phyloP scores from a whole-genome alignment of 2,797 vertebrate genomes.

The Chiloscyllium punctatum region DNA sequence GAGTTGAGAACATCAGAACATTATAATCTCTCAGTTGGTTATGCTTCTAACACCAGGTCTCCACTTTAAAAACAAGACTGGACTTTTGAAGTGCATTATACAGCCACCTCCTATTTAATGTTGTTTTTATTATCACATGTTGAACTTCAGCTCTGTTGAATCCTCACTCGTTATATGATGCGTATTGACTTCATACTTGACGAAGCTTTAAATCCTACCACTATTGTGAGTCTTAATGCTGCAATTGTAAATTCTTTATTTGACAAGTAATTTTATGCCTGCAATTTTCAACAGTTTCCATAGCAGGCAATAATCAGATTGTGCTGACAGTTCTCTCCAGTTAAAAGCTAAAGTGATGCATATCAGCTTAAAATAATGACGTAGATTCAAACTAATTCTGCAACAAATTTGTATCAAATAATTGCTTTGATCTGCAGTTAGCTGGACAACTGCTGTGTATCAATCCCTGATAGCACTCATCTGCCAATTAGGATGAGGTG shows the following conservation, averaged over 20 bases:
- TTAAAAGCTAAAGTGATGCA: conserved; percentile 16
- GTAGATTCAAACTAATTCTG: not conserved
- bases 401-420: not conserved
- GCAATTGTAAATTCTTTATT: not conserved
- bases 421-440: not conserved
- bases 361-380: conserved; percentile 22
- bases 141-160: not conserved
- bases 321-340: not conserved
- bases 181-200: not conserved
- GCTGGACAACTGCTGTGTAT: not conserved
- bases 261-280: conserved; percentile 21
- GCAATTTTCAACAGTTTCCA: not conserved
- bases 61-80: not conserved
- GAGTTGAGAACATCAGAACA: not conserved
- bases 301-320: not conserved
- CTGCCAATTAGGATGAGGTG: not conserved
- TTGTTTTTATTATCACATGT: not conserved
- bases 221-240: not conserved
- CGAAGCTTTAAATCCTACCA: not conserved
- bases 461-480: not conserved
- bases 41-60: not conserved
- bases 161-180: not conserved
- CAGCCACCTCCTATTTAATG: not conserved
- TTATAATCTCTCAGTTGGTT: not conserved
- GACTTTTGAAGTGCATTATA: not conserved